These are phyloP conservation scores for Microctonus brassicae DNA, from an alignment of 2,888 invertebrate species.

Conservation along the genomic window DNA sequence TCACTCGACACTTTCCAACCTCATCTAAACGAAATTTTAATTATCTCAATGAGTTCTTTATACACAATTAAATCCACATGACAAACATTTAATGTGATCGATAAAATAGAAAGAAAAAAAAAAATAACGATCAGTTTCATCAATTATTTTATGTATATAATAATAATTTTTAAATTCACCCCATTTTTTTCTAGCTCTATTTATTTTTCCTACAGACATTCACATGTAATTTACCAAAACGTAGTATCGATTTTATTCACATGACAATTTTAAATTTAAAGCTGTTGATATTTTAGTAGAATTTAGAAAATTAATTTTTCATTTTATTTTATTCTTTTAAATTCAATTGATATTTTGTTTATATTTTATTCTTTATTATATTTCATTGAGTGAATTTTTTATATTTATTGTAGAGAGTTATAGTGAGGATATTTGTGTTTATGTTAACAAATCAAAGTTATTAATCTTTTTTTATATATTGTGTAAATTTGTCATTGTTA, in stretches of 20 bases:
- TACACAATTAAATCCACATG: conserved; percentile 9
- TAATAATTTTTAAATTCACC: conserved; percentile 14
- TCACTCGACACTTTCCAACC: conserved; percentile 23
- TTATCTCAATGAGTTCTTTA: conserved; percentile 21
- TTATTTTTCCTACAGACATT: conserved; percentile 44
- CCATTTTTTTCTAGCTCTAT: conserved; percentile 1
- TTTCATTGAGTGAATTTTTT: no score
- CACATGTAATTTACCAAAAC: conserved; percentile 66
- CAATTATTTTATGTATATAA: no score
- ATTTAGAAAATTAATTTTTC: conserved; percentile 54
- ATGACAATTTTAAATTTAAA: conserved; percentile 49
- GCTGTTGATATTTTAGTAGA: conserved; percentile 54
- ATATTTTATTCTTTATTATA: conserved; percentile 27
- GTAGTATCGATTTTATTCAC: conserved; percentile 66
- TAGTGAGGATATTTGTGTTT: not conserved
- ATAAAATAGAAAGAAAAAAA: conserved; percentile 9
- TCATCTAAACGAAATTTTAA: conserved; percentile 37
- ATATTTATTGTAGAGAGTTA: conserved; percentile 1
- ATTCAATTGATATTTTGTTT: conserved; percentile 1
- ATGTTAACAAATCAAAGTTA: conserved; percentile 1
- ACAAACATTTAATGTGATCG: conserved; percentile 34
- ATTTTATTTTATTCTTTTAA: conserved; percentile 34
- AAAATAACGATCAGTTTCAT: conserved; percentile 25
- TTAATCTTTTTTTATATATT: conserved; percentile 15
- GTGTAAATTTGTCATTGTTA: not conserved